These are phyloP conservation scores for Brachyrhaphis roseni DNA, from an alignment of 2,797 vertebrate species.

Conservation along the genomic window DNA sequence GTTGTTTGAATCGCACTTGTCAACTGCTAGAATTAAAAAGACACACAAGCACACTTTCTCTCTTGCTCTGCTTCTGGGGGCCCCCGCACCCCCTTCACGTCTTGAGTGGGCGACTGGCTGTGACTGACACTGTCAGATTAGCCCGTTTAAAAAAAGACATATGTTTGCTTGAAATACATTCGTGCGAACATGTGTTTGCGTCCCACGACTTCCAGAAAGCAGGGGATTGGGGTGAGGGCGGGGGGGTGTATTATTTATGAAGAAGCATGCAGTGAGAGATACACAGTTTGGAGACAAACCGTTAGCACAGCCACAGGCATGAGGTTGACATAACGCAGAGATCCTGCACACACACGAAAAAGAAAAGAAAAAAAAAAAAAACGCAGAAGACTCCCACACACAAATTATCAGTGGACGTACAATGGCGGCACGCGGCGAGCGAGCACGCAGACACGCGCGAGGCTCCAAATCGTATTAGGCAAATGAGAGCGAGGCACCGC, in stretches of 20 bases:
- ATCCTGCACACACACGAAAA: neutral
- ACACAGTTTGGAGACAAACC: conserved; percentile 44
- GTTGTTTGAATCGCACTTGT: conserved; percentile 62
- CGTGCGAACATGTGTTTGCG: conserved; percentile 29
- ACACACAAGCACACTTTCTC: conserved; percentile 4
- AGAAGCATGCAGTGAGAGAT: conserved; percentile 46
- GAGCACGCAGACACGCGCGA: conserved; percentile 21
- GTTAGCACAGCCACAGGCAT: conserved; percentile 42
- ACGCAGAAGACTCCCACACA: conserved; percentile 30
- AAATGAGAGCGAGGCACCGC: conserved; percentile 62
- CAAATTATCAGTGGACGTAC: conserved; percentile 28
- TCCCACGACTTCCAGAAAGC: conserved; percentile 62
- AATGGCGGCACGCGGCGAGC: conserved; percentile 18
- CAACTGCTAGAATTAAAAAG: conserved; percentile 48
- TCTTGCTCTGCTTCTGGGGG: conserved; percentile 34
- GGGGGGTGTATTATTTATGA: conserved; percentile 63
- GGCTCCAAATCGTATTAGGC: conserved; percentile 71
- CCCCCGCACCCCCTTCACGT: conserved; percentile 43
- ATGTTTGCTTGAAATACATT: conserved; percentile 47
- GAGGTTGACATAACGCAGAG: conserved; percentile 34
- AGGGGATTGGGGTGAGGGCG: no score
- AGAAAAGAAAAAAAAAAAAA: neutral
- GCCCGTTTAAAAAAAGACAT: conserved; percentile 60
- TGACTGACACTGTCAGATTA: conserved; percentile 70
- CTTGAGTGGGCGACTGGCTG: conserved; percentile 70